Evolutionary conservation across 1,140 invertebrate species (phyloP), one percentile per base, ranked within the genome.

Genomic region (Ganaspis sp.): DNA sequence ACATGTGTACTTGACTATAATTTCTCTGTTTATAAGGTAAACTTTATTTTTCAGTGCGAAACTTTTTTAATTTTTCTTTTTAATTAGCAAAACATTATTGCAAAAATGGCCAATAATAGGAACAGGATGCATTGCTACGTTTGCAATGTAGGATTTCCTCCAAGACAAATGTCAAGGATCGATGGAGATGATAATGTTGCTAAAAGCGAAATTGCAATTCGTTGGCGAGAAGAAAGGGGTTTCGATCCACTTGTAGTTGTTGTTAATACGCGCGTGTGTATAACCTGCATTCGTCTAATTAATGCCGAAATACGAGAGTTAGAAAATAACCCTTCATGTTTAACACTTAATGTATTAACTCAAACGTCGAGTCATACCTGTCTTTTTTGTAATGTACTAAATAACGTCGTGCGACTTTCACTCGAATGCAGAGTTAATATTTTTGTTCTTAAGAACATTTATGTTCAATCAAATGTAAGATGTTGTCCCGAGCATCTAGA

Each of bases 291-390:
- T 17, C 45, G 45, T 6, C 45, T 49, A 12, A n/a, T 49, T 19
- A 49, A 49, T 49, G 11, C 1, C 11, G 38, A 40, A 9, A 12
- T 40, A 40, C 8, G 12, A 6, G 2, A 4, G 38, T 1, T 40
- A 40, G 4, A 4, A 40, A 40, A 40, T 9, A 40, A 40, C 38
- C 38, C 38, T 40, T 40, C 38, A 6, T 40, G 38, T 40, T 40
- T 76, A 15, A 37, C 19, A 29, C 37, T 76, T 15, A 76, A 76
- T 64, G 74, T 76, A 9, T 23, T 76, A 19, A 40, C 45, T 9
- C 45, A 76, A 19, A 76, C 74, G 4, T 11, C 4, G 6, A 71
- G 23, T 8, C 21, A 45, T 26, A 70, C 70, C 4, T 76, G 69
- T 23, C 17, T 76, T n/a, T 37, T 76, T 23, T 76, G 45, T 19